Percentiles rank a stretch among this genome's conserved stretches.
phyloP scores from a whole-genome alignment of 1,140 invertebrate species.

The Pseudachorutes palmiensis region DNA sequence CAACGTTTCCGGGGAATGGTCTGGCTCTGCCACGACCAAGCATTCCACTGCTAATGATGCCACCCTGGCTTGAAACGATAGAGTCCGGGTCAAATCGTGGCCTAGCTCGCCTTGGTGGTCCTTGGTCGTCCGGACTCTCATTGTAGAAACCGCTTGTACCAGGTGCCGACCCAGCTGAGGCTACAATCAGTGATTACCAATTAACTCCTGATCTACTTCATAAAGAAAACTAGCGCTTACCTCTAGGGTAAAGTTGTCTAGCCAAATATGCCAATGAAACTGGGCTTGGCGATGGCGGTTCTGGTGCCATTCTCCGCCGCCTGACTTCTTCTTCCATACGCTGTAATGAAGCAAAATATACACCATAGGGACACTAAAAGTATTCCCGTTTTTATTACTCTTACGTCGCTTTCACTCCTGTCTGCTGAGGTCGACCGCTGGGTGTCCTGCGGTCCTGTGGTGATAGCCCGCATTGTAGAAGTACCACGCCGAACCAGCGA shows the following conservation, averaged over 20 bases:
- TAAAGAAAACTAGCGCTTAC: not conserved
- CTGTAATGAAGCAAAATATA: slow-evolving; percentile 3
- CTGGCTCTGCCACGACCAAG: not conserved
- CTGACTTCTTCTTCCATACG: not conserved
- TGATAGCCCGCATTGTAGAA: too few species aligned
- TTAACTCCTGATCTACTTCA: not conserved
- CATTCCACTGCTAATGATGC: not conserved
- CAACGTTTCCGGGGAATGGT: not conserved
- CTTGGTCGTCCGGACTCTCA: not conserved
- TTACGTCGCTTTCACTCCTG: not conserved
- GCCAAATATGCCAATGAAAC: slow-evolving; percentile 8
- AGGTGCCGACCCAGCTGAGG: not conserved
- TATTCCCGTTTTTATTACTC: too few species aligned
- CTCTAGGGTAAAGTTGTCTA: not conserved
- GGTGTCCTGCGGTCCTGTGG: too few species aligned
- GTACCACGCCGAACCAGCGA: too few species aligned
- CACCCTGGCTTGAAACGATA: not conserved
- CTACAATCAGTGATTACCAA: not conserved
- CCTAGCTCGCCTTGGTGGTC: not conserved
- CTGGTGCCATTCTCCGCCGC: not conserved
- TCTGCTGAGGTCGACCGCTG: too few species aligned
- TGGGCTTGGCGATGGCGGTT: not conserved
- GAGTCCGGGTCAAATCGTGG: not conserved
- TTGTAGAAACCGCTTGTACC: not conserved
- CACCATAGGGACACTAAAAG: too few species aligned